Evolutionary conservation across 2,113 vertebrate species (phyloP).

Genomic region (Rousettus leschenaultii): DNA sequence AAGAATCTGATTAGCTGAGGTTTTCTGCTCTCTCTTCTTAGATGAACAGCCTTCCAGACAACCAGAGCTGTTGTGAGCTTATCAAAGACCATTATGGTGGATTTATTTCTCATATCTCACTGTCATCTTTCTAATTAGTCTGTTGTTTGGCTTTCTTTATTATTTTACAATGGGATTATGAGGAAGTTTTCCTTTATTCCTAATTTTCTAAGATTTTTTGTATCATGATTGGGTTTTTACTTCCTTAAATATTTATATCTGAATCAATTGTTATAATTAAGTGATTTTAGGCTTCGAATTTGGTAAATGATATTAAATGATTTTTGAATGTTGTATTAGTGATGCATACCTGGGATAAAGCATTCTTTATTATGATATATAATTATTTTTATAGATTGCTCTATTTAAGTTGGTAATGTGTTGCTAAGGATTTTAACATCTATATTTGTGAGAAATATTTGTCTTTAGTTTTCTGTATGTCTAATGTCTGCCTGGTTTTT

Average conservation of each 20-base stretch:
- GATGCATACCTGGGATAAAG: background rate
- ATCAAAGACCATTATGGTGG: no score
- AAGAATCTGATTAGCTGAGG: no score
- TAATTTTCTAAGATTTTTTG: background rate
- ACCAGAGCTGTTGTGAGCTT: no score
- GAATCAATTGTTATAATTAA: background rate
- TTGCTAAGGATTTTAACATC: background rate
- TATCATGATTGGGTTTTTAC: background rate
- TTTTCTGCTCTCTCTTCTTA: no score
- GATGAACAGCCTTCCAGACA: no score
- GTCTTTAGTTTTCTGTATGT: background rate
- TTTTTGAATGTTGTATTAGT: background rate
- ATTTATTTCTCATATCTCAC: no score
- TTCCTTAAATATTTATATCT: background rate
- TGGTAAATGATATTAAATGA: background rate
- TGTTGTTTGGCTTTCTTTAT: no score
- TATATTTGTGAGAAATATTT: background rate
- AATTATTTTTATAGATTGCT: background rate
- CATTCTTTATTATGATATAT: background rate
- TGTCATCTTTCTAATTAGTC: no score
- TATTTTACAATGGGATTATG: no score
- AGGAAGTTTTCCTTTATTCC: no score
- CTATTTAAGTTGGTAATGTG: background rate
- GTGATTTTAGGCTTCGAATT: background rate
- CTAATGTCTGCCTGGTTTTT: background rate